Conservation (phyloP, 2,113 vertebrate species). For the Paedocypris sp. region DNA sequence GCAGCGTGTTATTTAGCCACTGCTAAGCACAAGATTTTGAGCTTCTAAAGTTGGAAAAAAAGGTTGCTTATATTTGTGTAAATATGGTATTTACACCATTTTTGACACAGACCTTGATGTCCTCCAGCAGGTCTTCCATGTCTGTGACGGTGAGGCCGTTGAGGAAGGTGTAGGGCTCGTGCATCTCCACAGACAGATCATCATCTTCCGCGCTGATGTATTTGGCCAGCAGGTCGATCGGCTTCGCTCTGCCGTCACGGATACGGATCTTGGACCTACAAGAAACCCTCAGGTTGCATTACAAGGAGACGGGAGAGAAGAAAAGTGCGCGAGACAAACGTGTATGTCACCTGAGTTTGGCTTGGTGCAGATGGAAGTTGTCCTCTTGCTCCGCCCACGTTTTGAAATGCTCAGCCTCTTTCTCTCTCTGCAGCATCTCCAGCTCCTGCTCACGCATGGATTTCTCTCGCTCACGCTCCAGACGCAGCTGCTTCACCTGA, state of each 20-base stretch:
- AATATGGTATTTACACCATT: too few species aligned
- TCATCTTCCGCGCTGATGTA: constrained; percentile 95
- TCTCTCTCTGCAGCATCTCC: constrained; percentile 95
- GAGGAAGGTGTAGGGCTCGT: constrained; percentile 91
- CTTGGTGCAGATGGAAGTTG: constrained; percentile 93
- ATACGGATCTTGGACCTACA: constrained; percentile 91
- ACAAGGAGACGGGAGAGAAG: too few species aligned
- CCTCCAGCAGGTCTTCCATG: constrained; percentile 95
- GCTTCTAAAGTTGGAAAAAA: too few species aligned
- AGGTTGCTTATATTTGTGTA: neutral
- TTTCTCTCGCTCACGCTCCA: constrained; percentile 91
- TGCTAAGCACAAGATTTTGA: too few species aligned
- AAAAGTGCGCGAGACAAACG: neutral
- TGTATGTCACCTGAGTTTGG: constrained; percentile 73
- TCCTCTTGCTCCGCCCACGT: constrained; percentile 98
- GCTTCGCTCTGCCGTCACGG: constrained; percentile 85
- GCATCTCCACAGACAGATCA: constrained; percentile 93
- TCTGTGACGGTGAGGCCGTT: constrained; percentile 86
- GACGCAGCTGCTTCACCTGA: constrained; percentile 90
- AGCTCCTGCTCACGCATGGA: constrained; percentile 91
- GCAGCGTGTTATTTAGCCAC: too few species aligned
- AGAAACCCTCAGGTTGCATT: too few species aligned
- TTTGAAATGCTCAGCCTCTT: constrained; percentile 96
- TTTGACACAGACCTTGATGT: constrained; percentile 71
- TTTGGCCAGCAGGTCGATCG: constrained; percentile 91